Percentiles rank a stretch among this genome's conserved stretches.
Conservation (phyloP, 2,888 invertebrate species). For the Lacanobia wlatinum region DNA sequence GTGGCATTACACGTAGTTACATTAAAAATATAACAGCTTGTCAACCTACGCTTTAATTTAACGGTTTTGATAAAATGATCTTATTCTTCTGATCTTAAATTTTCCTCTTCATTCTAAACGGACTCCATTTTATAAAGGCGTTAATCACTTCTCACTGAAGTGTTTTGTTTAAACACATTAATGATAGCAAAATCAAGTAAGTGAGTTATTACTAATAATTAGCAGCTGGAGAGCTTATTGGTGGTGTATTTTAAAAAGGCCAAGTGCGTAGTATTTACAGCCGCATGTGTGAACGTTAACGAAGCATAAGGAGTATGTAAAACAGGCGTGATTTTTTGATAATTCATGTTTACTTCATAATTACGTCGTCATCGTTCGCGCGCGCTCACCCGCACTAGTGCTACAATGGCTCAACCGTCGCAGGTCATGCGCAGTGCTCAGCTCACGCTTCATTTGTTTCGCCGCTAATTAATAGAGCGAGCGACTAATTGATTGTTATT, state of each 20-base stretch:
- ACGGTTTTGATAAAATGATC: background rate
- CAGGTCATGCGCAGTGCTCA: slow-evolving; percentile 10
- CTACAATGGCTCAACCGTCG: background rate
- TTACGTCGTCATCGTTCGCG: background rate
- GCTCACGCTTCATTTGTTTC: slow-evolving; percentile 27
- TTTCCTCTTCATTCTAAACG: slow-evolving; percentile 1
- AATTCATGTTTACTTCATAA: too few species aligned
- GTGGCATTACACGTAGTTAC: background rate
- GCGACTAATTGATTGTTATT: slow-evolving; percentile 39
- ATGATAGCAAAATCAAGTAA: background rate
- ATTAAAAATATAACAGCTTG: background rate
- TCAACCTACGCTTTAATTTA: background rate
- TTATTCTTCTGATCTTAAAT: background rate
- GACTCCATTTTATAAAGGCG: background rate
- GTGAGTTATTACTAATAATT: too few species aligned
- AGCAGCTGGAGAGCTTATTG: too few species aligned
- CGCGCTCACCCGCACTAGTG: background rate
- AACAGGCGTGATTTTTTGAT: too few species aligned
- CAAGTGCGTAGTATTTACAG: too few species aligned
- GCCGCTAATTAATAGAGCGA: slow-evolving; percentile 42
- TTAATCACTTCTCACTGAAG: background rate
- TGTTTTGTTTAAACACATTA: slow-evolving; percentile 1
- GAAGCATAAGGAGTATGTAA: too few species aligned
- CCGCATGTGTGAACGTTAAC: too few species aligned
- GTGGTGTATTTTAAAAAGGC: too few species aligned